A percentile compares a stretch with the other conserved stretches of the same genome.
Conservation (phyloP, 2,797 vertebrate genomes). For the Pithecia hirsuta region DNA sequence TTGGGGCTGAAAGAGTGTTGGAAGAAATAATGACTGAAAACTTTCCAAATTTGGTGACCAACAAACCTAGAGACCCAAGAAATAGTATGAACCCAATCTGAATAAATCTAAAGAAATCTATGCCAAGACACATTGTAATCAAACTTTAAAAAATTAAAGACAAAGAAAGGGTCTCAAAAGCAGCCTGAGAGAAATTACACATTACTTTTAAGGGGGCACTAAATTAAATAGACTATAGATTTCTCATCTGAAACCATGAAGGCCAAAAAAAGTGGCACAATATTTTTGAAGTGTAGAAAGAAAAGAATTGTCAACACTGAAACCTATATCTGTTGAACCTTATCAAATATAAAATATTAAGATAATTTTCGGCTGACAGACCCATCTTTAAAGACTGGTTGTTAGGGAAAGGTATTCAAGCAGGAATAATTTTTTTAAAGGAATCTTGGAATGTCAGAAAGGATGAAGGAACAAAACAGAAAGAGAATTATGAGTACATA, state of each 20-base stretch:
- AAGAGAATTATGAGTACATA: background rate
- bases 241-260: conserved; percentile 8
- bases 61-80: background rate
- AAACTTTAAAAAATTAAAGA: background rate
- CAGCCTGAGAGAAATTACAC: background rate
- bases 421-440: background rate
- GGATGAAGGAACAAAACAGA: background rate
- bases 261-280: background rate
- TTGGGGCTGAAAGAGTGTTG: background rate
- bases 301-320: background rate
- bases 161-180: background rate
- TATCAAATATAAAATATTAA: background rate
- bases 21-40: background rate
- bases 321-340: background rate
- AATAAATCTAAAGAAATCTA: background rate
- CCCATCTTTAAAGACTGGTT: background rate
- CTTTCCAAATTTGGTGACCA: background rate
- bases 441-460: background rate
- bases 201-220: background rate
- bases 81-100: background rate
- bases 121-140: background rate
- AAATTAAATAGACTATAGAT: background rate
- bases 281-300: background rate
- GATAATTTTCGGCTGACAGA: background rate
- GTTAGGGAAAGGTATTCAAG: background rate